These are phyloP conservation scores for Anguilla obscura DNA, from an alignment of 2,797 vertebrate genomes.

Conservation along the genomic window DNA sequence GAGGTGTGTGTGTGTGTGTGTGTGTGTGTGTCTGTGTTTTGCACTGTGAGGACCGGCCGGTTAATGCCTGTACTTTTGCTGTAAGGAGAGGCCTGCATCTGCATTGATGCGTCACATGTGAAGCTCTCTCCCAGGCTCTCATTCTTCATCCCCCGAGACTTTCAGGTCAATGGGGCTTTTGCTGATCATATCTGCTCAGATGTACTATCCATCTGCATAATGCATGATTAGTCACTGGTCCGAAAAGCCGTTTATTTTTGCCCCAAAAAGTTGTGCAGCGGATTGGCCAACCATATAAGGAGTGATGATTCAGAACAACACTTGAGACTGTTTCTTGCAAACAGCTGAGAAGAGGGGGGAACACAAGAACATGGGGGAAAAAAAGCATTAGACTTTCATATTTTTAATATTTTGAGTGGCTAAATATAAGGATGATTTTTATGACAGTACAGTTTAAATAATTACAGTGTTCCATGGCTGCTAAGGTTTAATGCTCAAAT, in stretches of 20 bases:
- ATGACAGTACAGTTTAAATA: neutral
- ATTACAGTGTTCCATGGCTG: neutral
- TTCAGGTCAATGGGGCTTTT: neutral
- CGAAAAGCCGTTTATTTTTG: conserved; percentile 21
- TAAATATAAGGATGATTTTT: neutral
- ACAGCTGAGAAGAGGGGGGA: neutral
- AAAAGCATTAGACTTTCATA: neutral
- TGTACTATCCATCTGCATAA: too few species aligned
- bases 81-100: conserved; percentile 1
- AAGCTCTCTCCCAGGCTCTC: neutral
- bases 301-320: neutral
- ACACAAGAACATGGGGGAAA: neutral
- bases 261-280: neutral
- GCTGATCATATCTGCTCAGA: conserved; percentile 10
- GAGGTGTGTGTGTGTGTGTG: neutral
- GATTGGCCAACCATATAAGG: conserved; percentile 4
- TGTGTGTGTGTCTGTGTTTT: neutral
- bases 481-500: neutral
- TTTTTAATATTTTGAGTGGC: neutral
- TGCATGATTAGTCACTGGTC: neutral
- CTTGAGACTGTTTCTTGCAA: neutral
- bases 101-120: neutral
- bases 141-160: neutral
- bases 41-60: neutral
- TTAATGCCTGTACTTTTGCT: neutral